phyloP scores from a whole-genome alignment of 2,888 invertebrate genomes.

The Busseola fusca region DNA sequence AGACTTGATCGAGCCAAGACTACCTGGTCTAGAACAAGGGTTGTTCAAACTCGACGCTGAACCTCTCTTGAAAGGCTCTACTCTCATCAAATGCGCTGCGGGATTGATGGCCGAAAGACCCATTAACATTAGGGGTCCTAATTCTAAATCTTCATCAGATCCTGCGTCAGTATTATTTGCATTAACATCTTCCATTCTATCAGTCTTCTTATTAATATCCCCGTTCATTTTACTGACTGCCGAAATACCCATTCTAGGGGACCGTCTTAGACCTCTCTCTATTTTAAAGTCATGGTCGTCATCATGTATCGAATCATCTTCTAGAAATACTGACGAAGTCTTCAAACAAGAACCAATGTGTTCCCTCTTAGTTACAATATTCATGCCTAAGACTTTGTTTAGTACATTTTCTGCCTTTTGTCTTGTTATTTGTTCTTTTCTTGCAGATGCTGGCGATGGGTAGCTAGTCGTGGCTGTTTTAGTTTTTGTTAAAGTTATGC shows the following conservation, averaged over 20 bases:
- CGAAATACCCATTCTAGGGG: conserved; percentile 85
- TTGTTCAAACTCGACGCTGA: conserved; percentile 71
- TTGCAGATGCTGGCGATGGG: conserved; percentile 79
- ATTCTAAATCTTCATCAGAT: conserved; percentile 89
- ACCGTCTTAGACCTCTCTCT: conserved; percentile 82
- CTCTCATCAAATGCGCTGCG: conserved; percentile 89
- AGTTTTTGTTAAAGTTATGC: conserved; percentile 82
- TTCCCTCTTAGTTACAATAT: conserved; percentile 84
- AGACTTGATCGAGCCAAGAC: conserved; percentile 79
- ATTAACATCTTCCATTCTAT: conserved; percentile 78
- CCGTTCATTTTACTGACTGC: conserved; percentile 87
- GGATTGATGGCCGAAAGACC: conserved; percentile 90
- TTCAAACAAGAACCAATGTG: conserved; percentile 82
- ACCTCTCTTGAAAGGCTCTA: conserved; percentile 88
- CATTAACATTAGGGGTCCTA: conserved; percentile 91
- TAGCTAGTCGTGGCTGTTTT: conserved; percentile 74
- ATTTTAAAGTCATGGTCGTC: conserved; percentile 83
- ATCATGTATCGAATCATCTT: conserved; percentile 82
- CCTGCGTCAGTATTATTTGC: conserved; percentile 78
- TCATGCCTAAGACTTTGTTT: conserved; percentile 86
- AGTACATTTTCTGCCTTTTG: conserved; percentile 86
- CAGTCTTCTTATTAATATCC: conserved; percentile 84
- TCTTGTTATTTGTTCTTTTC: conserved; percentile 84
- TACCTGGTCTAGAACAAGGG: conserved; percentile 85
- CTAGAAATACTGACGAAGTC: conserved; percentile 85